Percentiles rank a stretch among this genome's conserved stretches.
Evolutionary conservation across 2,797 vertebrate genomes (phyloP).

Genomic region (Parauchenoglanis punctatus): DNA sequence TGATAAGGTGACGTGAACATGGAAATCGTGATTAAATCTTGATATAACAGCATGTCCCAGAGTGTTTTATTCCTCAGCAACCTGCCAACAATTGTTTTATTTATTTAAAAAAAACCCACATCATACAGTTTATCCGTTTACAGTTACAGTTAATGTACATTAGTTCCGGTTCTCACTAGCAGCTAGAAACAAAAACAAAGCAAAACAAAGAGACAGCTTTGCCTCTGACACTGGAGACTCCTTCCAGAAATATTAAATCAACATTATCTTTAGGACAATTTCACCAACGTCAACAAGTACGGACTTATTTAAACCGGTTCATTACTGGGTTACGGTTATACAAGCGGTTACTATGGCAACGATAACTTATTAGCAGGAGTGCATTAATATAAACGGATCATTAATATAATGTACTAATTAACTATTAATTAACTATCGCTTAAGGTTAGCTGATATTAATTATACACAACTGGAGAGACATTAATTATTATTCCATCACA

Average conservation of each 20-base stretch:
- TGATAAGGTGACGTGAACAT: too few species aligned
- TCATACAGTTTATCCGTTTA: not conserved
- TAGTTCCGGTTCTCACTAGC: not conserved
- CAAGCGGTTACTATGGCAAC: conserved; percentile 2
- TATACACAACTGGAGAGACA: not conserved
- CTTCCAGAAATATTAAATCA: not conserved
- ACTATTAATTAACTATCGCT: not conserved
- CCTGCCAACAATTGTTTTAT: not conserved
- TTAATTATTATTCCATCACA: not conserved
- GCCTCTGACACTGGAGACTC: not conserved
- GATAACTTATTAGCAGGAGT: not conserved
- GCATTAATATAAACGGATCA: not conserved
- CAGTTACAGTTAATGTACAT: not conserved
- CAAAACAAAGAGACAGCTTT: not conserved
- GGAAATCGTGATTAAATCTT: too few species aligned
- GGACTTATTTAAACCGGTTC: not conserved
- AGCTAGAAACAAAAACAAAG: not conserved
- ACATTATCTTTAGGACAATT: not conserved
- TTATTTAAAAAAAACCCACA: not conserved
- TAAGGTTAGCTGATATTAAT: not conserved
- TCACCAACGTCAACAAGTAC: not conserved
- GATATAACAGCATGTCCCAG: not conserved
- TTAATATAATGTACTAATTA: conserved; percentile 10
- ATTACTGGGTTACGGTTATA: not conserved
- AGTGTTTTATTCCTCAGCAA: not conserved